These are phyloP conservation scores for Asobara japonica DNA, from an alignment of 1,140 invertebrate species.

Conservation along the genomic window DNA sequence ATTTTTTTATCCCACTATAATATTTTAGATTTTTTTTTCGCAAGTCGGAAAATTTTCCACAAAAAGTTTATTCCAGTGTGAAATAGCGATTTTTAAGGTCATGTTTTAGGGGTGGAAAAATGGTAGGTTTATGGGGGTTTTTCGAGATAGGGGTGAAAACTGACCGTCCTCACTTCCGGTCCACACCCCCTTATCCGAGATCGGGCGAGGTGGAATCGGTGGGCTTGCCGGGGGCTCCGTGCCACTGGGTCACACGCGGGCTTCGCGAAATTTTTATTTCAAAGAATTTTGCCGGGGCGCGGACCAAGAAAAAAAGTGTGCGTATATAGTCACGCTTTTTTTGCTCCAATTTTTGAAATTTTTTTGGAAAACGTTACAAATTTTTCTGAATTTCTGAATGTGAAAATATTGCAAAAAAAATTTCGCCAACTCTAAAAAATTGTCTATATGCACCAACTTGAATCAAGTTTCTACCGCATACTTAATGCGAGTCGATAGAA, in stretches of 20 bases:
- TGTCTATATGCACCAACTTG: too few species aligned
- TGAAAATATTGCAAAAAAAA: too few species aligned
- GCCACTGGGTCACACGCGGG: background rate
- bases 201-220: background rate
- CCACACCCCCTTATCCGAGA: background rate
- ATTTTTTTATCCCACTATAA: too few species aligned
- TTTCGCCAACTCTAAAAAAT: too few species aligned
- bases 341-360: too few species aligned
- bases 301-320: background rate
- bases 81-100: background rate
- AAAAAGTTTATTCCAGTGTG: too few species aligned
- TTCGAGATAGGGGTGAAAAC: background rate
- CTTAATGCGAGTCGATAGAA: too few species aligned
- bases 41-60: too few species aligned
- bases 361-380: too few species aligned
- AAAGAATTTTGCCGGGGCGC: background rate
- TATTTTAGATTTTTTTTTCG: too few species aligned
- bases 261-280: background rate
- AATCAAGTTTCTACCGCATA: too few species aligned
- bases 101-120: background rate
- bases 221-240: background rate
- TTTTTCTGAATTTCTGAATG: too few species aligned
- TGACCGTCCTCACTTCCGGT: background rate
- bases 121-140: background rate
- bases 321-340: background rate